Conservation (phyloP, 2,888 invertebrate genomes). For the Lepidocyrtoides sp. region DNA sequence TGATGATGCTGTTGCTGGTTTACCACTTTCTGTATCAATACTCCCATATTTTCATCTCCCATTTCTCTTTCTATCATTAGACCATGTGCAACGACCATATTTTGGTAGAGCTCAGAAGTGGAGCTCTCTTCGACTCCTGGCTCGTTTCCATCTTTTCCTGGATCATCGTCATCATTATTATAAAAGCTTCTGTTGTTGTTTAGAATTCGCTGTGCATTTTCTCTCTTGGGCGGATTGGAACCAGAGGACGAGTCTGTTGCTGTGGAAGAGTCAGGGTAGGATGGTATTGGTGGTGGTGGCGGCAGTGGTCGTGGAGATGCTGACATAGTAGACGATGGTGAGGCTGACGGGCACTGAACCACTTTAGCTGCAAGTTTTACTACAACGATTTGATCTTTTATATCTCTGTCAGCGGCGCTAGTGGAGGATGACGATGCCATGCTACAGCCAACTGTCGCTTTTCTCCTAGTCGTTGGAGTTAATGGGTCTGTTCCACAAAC, state of each 20-base stretch:
- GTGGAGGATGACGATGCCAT: slow-evolving; percentile 5
- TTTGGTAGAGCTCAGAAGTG: slow-evolving; percentile 74
- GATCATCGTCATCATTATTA: slow-evolving; percentile 68
- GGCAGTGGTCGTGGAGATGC: slow-evolving; percentile 71
- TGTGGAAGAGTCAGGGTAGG: slow-evolving; percentile 73
- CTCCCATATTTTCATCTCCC: slow-evolving; percentile 47
- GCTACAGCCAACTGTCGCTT: slow-evolving; percentile 66
- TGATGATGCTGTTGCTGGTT: slow-evolving; percentile 59
- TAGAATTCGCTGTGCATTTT: neutral
- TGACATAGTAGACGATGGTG: slow-evolving; percentile 50
- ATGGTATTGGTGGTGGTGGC: slow-evolving; percentile 78
- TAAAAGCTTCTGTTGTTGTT: neutral
- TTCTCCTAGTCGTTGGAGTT: slow-evolving; percentile 11
- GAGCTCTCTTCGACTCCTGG: slow-evolving; percentile 76
- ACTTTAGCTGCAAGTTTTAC: slow-evolving; percentile 78
- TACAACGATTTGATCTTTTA: slow-evolving; percentile 72
- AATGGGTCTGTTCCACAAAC: slow-evolving; percentile 19
- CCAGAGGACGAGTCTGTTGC: slow-evolving; percentile 69
- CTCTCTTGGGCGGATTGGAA: slow-evolving; percentile 43
- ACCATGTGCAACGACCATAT: slow-evolving; percentile 73
- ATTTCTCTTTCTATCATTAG: slow-evolving; percentile 74
- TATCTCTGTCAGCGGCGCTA: slow-evolving; percentile 44
- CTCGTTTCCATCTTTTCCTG: slow-evolving; percentile 78
- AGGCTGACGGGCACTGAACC: slow-evolving; percentile 70
- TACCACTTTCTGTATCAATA: slow-evolving; percentile 65